phyloP scores from a whole-genome alignment of 2,888 invertebrate genomes.

The Ischnus inquisitorius region DNA sequence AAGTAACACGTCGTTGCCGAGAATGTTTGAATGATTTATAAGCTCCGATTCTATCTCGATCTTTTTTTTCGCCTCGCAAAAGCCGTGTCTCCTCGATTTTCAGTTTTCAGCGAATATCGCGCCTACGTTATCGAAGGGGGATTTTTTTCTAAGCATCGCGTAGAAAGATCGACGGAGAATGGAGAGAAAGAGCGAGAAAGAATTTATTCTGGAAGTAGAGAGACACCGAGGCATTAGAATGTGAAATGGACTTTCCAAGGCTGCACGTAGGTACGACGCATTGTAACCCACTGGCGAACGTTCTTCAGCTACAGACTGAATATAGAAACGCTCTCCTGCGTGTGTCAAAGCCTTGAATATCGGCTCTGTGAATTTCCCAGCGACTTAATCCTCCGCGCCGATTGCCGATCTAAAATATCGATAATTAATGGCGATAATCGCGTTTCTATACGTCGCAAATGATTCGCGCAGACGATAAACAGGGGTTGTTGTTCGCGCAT shows the following conservation, averaged over 20 bases:
- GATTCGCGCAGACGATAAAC: neutral
- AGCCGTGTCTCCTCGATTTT: neutral
- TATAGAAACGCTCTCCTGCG: slow-evolving; percentile 33
- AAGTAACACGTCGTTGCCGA: neutral
- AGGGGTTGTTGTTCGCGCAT: slow-evolving; percentile 9
- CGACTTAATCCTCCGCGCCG: neutral
- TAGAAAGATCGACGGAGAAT: slow-evolving; percentile 5
- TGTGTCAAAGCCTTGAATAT: neutral
- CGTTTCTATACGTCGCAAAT: neutral
- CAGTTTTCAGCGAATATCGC: neutral
- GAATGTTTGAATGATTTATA: neutral
- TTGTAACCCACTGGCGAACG: slow-evolving; percentile 54
- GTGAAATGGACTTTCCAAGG: slow-evolving; percentile 78
- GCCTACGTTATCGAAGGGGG: neutral
- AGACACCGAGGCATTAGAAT: slow-evolving; percentile 75
- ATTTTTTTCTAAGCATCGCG: no score
- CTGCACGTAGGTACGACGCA: slow-evolving; percentile 73
- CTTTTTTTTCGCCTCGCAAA: neutral
- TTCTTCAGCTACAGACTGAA: slow-evolving; percentile 43
- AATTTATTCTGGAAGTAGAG: slow-evolving; percentile 69
- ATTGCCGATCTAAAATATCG: neutral
- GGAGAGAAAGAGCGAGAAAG: slow-evolving; percentile 44
- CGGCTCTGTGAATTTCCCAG: neutral
- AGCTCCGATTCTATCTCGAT: neutral
- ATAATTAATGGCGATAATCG: neutral